A percentile compares a stretch with the other conserved stretches of the same genome.
phyloP scores from a whole-genome alignment of 2,888 invertebrate species.

The Drosophila borborema region DNA sequence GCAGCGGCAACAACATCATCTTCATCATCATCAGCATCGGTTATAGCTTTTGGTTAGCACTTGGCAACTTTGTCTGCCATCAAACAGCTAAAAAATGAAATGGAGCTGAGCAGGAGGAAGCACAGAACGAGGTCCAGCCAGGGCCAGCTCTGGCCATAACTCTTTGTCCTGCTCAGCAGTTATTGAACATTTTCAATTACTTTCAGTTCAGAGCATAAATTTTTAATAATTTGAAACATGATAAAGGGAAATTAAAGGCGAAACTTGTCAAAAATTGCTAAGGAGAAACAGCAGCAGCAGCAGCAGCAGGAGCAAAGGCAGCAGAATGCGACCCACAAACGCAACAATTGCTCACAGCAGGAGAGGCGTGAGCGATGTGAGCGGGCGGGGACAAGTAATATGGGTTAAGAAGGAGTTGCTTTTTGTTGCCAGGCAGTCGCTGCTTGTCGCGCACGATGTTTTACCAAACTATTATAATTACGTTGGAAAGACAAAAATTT shows the following conservation, averaged over 20 bases:
- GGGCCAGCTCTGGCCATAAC: conserved; percentile 61
- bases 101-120: conserved; percentile 6
- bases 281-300: conserved; percentile 38
- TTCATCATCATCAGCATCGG: conserved; percentile 42
- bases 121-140: conserved; percentile 22
- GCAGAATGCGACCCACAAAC: conserved; percentile 51
- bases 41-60: conserved; percentile 64
- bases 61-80: conserved; percentile 70
- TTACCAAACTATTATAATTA: conserved; percentile 81
- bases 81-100: conserved; percentile 35
- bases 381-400: not conserved
- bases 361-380: not conserved
- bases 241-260: conserved; percentile 81
- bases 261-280: conserved; percentile 73
- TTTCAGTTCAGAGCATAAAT: conserved; percentile 81
- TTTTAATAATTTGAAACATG: conserved; percentile 81
- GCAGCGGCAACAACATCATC: conserved; percentile 1
- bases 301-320: conserved; percentile 17
- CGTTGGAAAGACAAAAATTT: conserved; percentile 81
- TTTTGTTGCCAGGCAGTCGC: conserved; percentile 32
- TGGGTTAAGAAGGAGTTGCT: not conserved
- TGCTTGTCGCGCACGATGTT: conserved; percentile 77
- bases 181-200: conserved; percentile 81
- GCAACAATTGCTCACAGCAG: conserved; percentile 29
- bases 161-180: conserved; percentile 79